Evolutionary conservation across 2,888 invertebrate genomes (phyloP), one percentile per base, ranked within the genome.

Genomic region (Serrognathus titanus): DNA sequence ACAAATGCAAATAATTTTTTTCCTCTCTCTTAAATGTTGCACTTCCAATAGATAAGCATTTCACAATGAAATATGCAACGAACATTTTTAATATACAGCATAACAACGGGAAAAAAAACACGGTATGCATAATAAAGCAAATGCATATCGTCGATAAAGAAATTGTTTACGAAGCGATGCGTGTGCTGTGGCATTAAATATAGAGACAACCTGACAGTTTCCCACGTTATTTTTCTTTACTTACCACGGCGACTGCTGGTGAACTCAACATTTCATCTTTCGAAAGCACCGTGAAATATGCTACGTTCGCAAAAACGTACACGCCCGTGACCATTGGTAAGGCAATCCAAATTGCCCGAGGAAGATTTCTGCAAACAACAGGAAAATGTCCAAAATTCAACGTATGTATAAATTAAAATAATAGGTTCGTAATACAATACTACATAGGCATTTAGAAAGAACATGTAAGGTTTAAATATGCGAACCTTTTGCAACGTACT

Each of bases 311-410:
- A 69, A 94, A 77, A 55, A 93, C 91, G 78, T 97, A 97, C 61
- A 96, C 89, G 46, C 85, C 81, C 0, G 95, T 96, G 59, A 96
- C 95, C 71, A 92, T 79, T 0, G 95, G 94, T 81, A 96, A 86
- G 2, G 94, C 94, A 68, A 96, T 92, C 89, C 93, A 94, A 74
- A 96, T 95, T 11, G 96, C 95, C 49, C 91, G 83, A 0, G 96
- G 96, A 57, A 97, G 80, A 80, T 96, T 95, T 79, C 94, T 94
- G 81, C 64, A 82, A 81, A 60, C 59, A 61, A 59, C 58, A 7
- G 7, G 24, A 31, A 31, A 5, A 31, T 31, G 7, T 31, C 6
- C 6, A 31, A 7, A 6, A 31, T 7, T 6, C 7, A 6, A 31
- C 24, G 24, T 2, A 16, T 3, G 3, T 16, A 16, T 16, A 1